These are phyloP conservation scores for Pecten maximus DNA, from an alignment of 2,888 invertebrate genomes.

Conservation along the genomic window DNA sequence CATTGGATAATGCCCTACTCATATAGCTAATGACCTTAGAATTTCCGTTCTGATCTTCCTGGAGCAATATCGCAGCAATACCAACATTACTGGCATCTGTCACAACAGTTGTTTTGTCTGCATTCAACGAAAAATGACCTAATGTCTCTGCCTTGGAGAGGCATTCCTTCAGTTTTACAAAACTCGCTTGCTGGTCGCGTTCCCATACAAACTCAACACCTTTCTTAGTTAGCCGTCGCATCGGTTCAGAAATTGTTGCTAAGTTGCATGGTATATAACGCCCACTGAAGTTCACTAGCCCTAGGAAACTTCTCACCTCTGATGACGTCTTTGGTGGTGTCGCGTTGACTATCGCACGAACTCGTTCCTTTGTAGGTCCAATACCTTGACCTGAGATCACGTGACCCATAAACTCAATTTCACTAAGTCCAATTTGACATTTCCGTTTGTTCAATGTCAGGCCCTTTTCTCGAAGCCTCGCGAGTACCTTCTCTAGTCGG, in stretches of 20 bases:
- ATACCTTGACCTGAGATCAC: slow-evolving; percentile 45
- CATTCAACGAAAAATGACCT: neutral
- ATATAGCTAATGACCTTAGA: slow-evolving; percentile 52
- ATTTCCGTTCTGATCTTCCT: slow-evolving; percentile 45
- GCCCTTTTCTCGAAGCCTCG: slow-evolving; percentile 49
- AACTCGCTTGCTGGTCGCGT: neutral
- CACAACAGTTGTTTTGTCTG: slow-evolving; percentile 27
- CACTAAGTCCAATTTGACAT: slow-evolving; percentile 55
- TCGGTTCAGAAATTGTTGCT: slow-evolving; percentile 51
- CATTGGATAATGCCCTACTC: slow-evolving; percentile 50
- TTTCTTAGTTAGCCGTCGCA: slow-evolving; percentile 39
- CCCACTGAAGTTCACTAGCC: slow-evolving; percentile 51
- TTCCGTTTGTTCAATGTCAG: slow-evolving; percentile 59
- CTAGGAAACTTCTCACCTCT: slow-evolving; percentile 53
- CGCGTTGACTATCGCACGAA: slow-evolving; percentile 43
- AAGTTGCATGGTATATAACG: slow-evolving; percentile 53
- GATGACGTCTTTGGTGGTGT: slow-evolving; percentile 43
- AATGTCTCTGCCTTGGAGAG: neutral
- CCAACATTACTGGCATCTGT: slow-evolving; percentile 58
- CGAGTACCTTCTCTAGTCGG: slow-evolving; percentile 49
- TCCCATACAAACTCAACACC: slow-evolving; percentile 23
- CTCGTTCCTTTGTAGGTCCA: slow-evolving; percentile 45
- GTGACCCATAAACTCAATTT: slow-evolving; percentile 59
- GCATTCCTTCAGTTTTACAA: neutral
- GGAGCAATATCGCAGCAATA: slow-evolving; percentile 57